A percentile compares a stretch with the other conserved stretches of the same genome.
phyloP scores from a whole-genome alignment of 2,888 invertebrate species.

The Lepidonotus clava region DNA sequence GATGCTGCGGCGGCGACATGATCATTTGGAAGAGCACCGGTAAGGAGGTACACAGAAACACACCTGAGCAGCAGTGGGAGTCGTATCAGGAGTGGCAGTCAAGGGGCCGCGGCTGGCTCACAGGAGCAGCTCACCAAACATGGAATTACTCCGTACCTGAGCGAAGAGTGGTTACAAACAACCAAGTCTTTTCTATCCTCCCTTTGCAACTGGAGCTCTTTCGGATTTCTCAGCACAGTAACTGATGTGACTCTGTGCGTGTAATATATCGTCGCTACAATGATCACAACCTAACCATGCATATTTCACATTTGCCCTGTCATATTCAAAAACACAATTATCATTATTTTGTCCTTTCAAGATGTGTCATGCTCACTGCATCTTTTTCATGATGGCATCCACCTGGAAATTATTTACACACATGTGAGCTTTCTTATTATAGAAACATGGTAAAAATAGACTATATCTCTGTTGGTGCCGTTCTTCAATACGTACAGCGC shows the following conservation, averaged over 20 bases:
- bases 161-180: neutral
- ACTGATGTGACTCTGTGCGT: neutral
- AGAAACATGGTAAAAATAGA: neutral
- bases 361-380: neutral
- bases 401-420: neutral
- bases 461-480: slow-evolving; percentile 8
- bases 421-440: neutral
- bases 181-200: neutral
- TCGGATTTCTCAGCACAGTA: neutral
- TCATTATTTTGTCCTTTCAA: neutral
- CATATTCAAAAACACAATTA: neutral
- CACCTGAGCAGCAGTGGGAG: neutral
- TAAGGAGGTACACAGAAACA: neutral
- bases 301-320: neutral
- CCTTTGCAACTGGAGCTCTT: neutral
- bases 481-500: neutral
- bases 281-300: neutral
- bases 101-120: neutral
- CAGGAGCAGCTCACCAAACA: neutral
- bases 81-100: neutral
- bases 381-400: neutral
- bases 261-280: neutral
- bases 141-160: neutral
- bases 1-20: too few species aligned
- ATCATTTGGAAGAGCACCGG: slow-evolving; percentile 24